A percentile compares a stretch with the other conserved stretches of the same genome.
phyloP scores from a whole-genome alignment of 2,113 vertebrate species.

The Urocolius indicus region DNA sequence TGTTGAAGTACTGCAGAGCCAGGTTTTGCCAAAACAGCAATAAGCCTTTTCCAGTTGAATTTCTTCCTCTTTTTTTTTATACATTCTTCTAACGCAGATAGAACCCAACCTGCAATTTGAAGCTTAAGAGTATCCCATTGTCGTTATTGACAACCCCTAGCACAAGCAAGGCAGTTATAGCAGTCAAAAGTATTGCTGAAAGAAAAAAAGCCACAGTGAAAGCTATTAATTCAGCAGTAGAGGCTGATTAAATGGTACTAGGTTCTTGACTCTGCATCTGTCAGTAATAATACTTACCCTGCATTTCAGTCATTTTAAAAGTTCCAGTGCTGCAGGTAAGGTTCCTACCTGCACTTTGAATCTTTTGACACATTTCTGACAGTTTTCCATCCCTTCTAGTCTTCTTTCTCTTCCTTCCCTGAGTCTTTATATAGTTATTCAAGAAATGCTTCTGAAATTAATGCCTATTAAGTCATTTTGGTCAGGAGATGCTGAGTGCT shows the following conservation, averaged over 20 bases:
- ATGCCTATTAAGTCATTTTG: neutral
- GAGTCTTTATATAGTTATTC: neutral
- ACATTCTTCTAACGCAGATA: constrained; percentile 19
- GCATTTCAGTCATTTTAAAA: neutral
- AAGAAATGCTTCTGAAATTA: neutral
- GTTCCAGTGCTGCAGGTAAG: neutral
- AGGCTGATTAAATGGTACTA: constrained; percentile 15
- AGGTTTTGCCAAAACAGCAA: neutral
- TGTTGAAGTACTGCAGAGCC: neutral
- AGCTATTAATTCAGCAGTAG: constrained; percentile 32
- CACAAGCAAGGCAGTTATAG: constrained; percentile 41
- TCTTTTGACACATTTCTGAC: neutral
- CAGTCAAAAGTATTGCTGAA: constrained; percentile 16
- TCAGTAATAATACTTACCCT: neutral
- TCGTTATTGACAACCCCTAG: constrained; percentile 41
- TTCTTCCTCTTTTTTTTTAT: neutral
- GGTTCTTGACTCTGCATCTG: neutral
- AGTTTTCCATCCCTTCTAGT: neutral
- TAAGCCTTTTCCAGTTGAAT: constrained; percentile 7
- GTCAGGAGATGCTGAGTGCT: neutral
- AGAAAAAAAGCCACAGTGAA: neutral
- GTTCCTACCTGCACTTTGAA: neutral
- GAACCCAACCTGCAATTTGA: constrained; percentile 52
- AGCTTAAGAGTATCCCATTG: constrained; percentile 38
- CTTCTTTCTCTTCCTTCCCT: too few species aligned